Conservation (phyloP, 2,113 vertebrate species). For the rat (Rattus norvegicus) region GRCr8 NC_086021.1:77354001-77354500, state of each 20-base stretch:
- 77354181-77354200: slow-evolving; percentile 36
- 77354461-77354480: background rate
- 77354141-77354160: background rate
- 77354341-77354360: background rate
- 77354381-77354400: background rate
- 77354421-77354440: background rate
- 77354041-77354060: background rate
- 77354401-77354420: background rate
- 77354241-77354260: background rate
- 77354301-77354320: slow-evolving; percentile 8
- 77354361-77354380: background rate
- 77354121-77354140: background rate
- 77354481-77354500: background rate
- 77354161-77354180: background rate
- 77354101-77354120: background rate
- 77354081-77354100: background rate
- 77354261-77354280: background rate
- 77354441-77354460: background rate
- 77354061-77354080: background rate
- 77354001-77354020: background rate
- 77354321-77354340: background rate
- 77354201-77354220: background rate
- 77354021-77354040: background rate
- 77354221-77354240: background rate
- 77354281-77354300: background rate